phyloP scores from a whole-genome alignment of 2,888 invertebrate species.

The Athalia cordata region DNA sequence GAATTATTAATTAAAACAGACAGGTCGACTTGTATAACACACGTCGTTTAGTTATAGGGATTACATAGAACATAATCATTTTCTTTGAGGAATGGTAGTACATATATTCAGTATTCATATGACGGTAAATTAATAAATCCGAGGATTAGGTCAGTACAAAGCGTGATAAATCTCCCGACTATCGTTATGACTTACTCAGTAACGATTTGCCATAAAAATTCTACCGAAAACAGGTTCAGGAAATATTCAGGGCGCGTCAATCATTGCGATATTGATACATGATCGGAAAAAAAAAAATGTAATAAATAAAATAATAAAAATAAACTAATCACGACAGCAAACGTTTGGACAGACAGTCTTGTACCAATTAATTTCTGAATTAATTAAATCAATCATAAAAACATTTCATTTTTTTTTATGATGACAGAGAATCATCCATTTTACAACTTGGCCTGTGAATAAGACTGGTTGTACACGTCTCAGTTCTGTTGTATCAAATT shows the following conservation, averaged over 20 bases:
- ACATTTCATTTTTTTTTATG: not conserved
- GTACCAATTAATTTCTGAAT: constrained; percentile 31
- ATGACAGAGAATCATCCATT: not conserved
- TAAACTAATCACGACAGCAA: not conserved
- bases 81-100: too few species aligned
- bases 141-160: too few species aligned
- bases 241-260: not conserved
- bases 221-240: too few species aligned
- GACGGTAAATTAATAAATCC: not conserved
- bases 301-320: not conserved
- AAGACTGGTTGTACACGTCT: constrained; percentile 22
- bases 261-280: constrained; percentile 4
- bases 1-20: too few species aligned
- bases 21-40: too few species aligned
- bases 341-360: constrained; percentile 16
- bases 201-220: too few species aligned
- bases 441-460: not conserved
- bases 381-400: constrained; percentile 11
- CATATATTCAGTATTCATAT: too few species aligned
- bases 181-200: too few species aligned
- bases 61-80: too few species aligned
- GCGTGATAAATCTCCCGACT: too few species aligned
- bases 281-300: not conserved
- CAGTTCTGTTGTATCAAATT: not conserved
- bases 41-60: too few species aligned